Evolutionary conservation across 2,888 invertebrate species (phyloP).

Genomic region (Caenorhabditis sp.): DNA sequence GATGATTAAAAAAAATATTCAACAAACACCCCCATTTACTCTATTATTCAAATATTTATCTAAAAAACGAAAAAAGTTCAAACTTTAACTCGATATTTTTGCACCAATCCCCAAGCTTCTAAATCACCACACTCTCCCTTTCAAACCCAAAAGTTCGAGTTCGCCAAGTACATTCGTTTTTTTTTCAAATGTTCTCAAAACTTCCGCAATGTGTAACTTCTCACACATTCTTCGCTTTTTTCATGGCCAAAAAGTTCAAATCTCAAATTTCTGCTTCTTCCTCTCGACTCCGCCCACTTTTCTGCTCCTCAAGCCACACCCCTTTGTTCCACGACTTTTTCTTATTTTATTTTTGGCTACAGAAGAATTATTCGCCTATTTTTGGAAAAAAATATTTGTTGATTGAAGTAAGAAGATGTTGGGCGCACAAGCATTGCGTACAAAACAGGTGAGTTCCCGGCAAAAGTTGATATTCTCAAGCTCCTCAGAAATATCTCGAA

Average conservation of each 20-base stretch:
- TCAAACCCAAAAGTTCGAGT: no score
- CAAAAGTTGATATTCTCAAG: no score
- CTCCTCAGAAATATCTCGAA: no score
- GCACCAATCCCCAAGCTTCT: no score
- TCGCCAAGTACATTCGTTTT: no score
- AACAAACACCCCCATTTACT: no score
- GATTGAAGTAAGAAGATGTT: slow-evolving; percentile 21
- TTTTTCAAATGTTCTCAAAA: not conserved
- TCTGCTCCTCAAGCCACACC: no score
- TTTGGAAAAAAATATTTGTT: not conserved
- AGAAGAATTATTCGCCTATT: not conserved
- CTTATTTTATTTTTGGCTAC: not conserved
- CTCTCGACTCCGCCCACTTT: not conserved
- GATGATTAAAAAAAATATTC: no score
- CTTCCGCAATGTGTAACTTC: not conserved
- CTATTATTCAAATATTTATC: no score
- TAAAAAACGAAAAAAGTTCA: no score
- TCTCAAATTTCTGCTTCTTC: slow-evolving; percentile 5
- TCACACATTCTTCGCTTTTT: not conserved
- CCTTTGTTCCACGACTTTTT: not conserved
- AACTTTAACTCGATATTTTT: no score
- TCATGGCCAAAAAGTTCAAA: not conserved
- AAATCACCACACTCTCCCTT: no score
- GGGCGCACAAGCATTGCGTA: slow-evolving; percentile 51
- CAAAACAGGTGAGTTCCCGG: slow-evolving; percentile 39